phyloP scores from a whole-genome alignment of 1,140 invertebrate genomes.

The Portunus trituberculatus region DNA sequence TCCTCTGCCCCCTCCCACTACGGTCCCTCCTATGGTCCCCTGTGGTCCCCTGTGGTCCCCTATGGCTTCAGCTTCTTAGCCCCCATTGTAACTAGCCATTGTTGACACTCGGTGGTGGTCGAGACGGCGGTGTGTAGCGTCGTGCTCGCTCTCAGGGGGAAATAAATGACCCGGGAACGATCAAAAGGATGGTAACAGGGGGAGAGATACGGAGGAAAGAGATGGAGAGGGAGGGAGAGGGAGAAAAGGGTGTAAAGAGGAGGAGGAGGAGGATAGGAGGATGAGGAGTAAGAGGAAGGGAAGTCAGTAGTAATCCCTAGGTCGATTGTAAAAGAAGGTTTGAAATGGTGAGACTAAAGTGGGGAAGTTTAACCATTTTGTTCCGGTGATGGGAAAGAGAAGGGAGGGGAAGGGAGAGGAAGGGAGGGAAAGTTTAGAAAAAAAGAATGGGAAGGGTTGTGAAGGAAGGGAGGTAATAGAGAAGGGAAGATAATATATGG shows the following conservation, averaged over 20 bases:
- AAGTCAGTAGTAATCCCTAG: not conserved
- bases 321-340: constrained; percentile 23
- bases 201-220: not conserved
- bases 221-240: not conserved
- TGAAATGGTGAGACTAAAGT: not conserved
- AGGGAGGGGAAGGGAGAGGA: not conserved
- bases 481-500: not conserved
- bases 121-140: not conserved
- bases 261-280: not conserved
- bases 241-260: not conserved
- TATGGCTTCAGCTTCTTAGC: too few relatives aligned
- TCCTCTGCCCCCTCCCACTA: too few relatives aligned
- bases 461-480: not conserved
- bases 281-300: not conserved
- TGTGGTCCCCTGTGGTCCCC: too few relatives aligned
- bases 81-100: not conserved
- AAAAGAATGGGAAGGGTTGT: not conserved
- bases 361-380: not conserved
- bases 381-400: not conserved
- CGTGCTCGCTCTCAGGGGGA: not conserved
- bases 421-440: not conserved
- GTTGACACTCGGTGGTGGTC: not conserved
- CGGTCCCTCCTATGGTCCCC: too few relatives aligned
- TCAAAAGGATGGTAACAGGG: not conserved
- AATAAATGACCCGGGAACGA: not conserved